Conservation (phyloP, 2,888 invertebrate genomes). For the Rosalia funebris region DNA sequence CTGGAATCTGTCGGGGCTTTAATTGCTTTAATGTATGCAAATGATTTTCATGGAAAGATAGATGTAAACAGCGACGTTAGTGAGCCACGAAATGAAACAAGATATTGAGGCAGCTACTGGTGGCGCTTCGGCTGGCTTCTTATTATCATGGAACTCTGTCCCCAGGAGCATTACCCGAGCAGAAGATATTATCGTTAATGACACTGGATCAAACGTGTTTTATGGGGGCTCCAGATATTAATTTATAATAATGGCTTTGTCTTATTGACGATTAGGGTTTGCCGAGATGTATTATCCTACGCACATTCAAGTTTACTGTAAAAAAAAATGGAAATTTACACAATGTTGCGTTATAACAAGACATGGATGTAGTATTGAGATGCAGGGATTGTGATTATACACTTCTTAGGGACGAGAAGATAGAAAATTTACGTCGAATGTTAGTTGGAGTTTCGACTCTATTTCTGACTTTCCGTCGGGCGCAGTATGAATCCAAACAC, state of each 20-base stretch:
- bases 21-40: constrained; percentile 61
- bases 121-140: constrained; percentile 23
- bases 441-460: too few species aligned
- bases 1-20: constrained; percentile 46
- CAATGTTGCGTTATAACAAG: too few species aligned
- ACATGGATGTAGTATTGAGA: too few species aligned
- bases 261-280: constrained; percentile 1
- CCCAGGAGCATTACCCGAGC: constrained; percentile 42
- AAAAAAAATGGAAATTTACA: too few species aligned
- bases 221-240: constrained; percentile 27
- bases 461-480: too few species aligned
- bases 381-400: too few species aligned
- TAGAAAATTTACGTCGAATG: too few species aligned
- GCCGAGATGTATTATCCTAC: too few species aligned
- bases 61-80: constrained; percentile 59
- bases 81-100: constrained; percentile 60
- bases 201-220: constrained; percentile 42
- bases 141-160: constrained; percentile 39
- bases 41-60: constrained; percentile 59
- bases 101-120: constrained; percentile 40
- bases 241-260: constrained; percentile 4
- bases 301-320: too few species aligned
- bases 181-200: constrained; percentile 47
- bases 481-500: too few species aligned
- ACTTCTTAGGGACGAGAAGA: too few species aligned